phyloP scores from a whole-genome alignment of 1,140 invertebrate genomes.

The Eupeodes corollae region DNA sequence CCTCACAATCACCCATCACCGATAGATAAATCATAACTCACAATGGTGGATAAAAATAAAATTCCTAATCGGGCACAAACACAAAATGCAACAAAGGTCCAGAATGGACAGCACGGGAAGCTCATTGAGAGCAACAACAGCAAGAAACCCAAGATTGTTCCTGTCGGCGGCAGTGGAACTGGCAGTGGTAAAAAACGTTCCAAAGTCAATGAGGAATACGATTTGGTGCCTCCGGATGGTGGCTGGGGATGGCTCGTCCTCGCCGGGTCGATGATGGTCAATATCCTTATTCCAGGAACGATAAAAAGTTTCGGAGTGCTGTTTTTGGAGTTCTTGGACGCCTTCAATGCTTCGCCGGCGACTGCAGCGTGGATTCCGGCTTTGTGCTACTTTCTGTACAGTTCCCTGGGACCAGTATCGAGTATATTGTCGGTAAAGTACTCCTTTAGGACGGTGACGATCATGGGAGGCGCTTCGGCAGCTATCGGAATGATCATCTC shows the following conservation, averaged over 20 bases:
- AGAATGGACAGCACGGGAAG: too few relatives aligned
- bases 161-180: too few relatives aligned
- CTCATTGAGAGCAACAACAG: too few relatives aligned
- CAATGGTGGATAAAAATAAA: too few relatives aligned
- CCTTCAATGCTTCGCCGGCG: slow-evolving; percentile 56
- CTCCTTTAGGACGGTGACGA: slow-evolving; percentile 81
- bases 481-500: slow-evolving; percentile 75
- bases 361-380: slow-evolving; percentile 75
- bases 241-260: slow-evolving; percentile 77
- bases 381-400: slow-evolving; percentile 74
- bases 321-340: slow-evolving; percentile 65
- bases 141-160: too few relatives aligned
- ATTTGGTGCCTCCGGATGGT: slow-evolving; percentile 52
- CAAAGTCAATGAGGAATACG: slow-evolving; percentile 25
- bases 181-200: too few relatives aligned
- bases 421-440: slow-evolving; percentile 80
- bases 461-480: slow-evolving; percentile 73
- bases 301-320: slow-evolving; percentile 81
- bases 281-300: slow-evolving; percentile 68
- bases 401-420: slow-evolving; percentile 76
- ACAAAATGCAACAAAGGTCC: too few relatives aligned
- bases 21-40: too few relatives aligned
- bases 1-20: too few relatives aligned
- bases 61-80: too few relatives aligned
- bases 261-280: slow-evolving; percentile 65